Base-by-base conservation (phyloP, 2,113 vertebrate genomes). In the Aegithalos caudatus region DNA sequence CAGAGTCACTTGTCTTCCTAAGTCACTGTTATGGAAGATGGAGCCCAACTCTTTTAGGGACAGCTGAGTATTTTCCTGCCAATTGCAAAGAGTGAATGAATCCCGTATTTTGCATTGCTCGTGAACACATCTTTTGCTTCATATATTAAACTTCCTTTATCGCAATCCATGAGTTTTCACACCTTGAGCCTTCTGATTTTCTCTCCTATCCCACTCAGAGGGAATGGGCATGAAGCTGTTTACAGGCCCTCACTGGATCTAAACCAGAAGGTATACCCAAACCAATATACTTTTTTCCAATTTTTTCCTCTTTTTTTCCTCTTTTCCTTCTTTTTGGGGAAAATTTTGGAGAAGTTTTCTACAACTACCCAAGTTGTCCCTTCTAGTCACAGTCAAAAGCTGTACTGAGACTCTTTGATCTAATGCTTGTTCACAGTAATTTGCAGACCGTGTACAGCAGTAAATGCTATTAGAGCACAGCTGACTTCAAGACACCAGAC, bases 21-120 rank as follows among this genome's bases (percentile, higher is more conserved):
- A n/a, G 19, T 42, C 29, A 51, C 19, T 1, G 2, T 38, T 45
- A 12, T 0, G 0, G 2, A 6, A 12, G 42, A 44, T 18, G 15
- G 8, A 66, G 9, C 24, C 10, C 57, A 66, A 16, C 3, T 14
- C 9, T 54, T 62, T 57, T n/a, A 28, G 40, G 40, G 12, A 17
- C 0, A 3, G 21, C 20, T 61, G 58, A 67, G 37, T 23, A 10
- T 14, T 62, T 50, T 14, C 40, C 58, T 69, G 38, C 31, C 3
- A 4, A 15, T 53, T 61, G 23, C 9, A 33, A 65, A 48, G 6
- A 11, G n/a, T 33, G 24, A 88, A 74, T 5, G 2, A 65, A 74
- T 62, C 40, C 48, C 5, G 16, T 54, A 6, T 24, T 89, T 50
- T 73, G 23, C 9, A 57, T 53, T 61, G 50, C 58, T 77, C 21